Evolutionary conservation across 2,888 invertebrate species (phyloP), one percentile per base, ranked within the genome.

Genomic region (Ochlodes sylvanus): DNA sequence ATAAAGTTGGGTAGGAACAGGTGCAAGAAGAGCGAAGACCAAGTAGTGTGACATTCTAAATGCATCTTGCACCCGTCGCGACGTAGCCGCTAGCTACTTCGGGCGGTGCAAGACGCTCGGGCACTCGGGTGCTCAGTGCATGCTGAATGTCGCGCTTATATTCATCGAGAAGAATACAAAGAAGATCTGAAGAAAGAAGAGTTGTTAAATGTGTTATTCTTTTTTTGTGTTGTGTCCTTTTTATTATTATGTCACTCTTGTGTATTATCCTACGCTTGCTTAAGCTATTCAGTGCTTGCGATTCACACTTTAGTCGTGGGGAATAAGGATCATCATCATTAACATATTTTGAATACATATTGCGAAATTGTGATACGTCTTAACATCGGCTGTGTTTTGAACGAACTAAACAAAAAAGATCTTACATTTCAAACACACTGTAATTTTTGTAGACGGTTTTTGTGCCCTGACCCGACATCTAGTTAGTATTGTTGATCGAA

Each of bases 31-130:
- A 47, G 32, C 32, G 50, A 68, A 60, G 63, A 66, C n/a, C 42
- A n/a, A 72, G 61, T 72, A 80, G 84, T 80, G 82, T 83, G 83
- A 89, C 85, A 78, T 90, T 92, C 91, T 89, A 80, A 82, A 78
- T 86, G 91, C 88, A 86, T 86, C 89, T 88, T 89, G 89, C 87
- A 80, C 80, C 82, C 80, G 80, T 81, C 68, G 71, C 58, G 70
- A 65, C 60, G 71, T 69, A 62, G 66, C 72, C 74, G n/a, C 5
- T 69, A 73, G 72, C 62, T 50, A 70, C 68, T 50, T 75, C 76
- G 72, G 72, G 74, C 78, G 79, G 78, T 75, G 78, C 81, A 76
- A 75, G 77, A 74, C 77, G 73, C 73, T 73, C 72, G 70, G 73
- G 73, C 69, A 72, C 75, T 71, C 73, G 72, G 73, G 73, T 76